phyloP scores from a whole-genome alignment of 2,113 vertebrate species.

The Pelmatolapia mariae region DNA sequence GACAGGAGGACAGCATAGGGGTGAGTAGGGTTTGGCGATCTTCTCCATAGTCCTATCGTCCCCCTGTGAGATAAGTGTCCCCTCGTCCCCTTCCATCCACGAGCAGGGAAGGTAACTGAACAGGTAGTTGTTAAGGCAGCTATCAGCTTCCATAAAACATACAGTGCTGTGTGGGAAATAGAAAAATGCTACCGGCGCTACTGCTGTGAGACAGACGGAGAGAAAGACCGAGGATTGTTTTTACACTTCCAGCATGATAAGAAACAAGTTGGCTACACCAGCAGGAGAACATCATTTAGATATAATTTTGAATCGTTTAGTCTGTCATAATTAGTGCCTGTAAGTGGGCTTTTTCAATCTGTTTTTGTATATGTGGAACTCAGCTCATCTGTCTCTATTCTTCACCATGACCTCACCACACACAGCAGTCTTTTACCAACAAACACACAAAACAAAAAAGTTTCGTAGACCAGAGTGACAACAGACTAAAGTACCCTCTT shows the following conservation, averaged over 20 bases:
- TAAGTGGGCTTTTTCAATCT: neutral
- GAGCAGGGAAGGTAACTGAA: rapidly evolving
- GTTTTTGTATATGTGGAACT: neutral
- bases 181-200: neutral
- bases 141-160: neutral
- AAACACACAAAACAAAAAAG: neutral
- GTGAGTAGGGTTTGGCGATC: constrained; percentile 87
- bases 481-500: neutral
- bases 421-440: neutral
- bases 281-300: neutral
- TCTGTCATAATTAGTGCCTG: neutral
- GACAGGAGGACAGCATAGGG: constrained; percentile 86
- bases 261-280: neutral
- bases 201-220: neutral
- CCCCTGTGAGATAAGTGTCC: neutral
- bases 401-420: neutral
- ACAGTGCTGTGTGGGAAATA: neutral
- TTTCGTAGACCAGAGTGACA: neutral
- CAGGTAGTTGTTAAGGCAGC: neutral
- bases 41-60: constrained; percentile 47
- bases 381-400: neutral
- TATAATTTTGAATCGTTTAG: neutral
- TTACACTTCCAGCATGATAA: neutral
- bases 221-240: neutral
- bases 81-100: neutral